Evolutionary conservation across 2,797 vertebrate species (phyloP), one percentile per base, ranked within the genome.

Genomic region (Tenualosa thibaudeaui): DNA sequence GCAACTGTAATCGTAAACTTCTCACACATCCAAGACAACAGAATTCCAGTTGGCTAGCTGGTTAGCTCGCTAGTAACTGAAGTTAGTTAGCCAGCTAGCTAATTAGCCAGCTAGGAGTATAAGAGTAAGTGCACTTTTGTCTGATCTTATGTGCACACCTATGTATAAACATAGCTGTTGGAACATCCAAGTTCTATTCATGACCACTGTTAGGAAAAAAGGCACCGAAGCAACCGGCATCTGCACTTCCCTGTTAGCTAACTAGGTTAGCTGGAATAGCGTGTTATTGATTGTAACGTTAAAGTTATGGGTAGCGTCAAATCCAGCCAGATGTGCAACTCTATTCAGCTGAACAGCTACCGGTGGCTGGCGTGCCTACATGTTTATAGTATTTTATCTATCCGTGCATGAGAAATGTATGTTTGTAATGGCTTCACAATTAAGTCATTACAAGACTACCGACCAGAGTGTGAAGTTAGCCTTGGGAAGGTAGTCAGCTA

Each of bases 61-160:
- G 40, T 46, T 78, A 78, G 71, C 71, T 78, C 15, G 71, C 71
- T 78, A 78, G 40, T 78, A 40, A 46, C 6, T 17, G 1, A 78
- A 78, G 71, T 78, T 71, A 71, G 68, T 71, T 78, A 78, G 71
- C 71, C 17, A 46, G 71, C 40, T 22, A 78, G 58, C 58, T 62
- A 62, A 62, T 31, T 17, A 40, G 68, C 71, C 43, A 78, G 17
- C 71, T 46, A 9, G 19, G 17, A 19, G 15, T 22, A 19, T 5
- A 17, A 46, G 6, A 40, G 3, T 56, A 43, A 78, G 40, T 2
- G 15, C 31, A 78, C 19, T 7, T 46, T 40, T 40, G 31, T 40
- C 12, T 17, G 46, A 6, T 9, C 15, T 43, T 78, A 17, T 9
- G 5, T 46, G 2, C 13, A 78, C 17, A 40, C 7, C 6, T 43